phyloP scores from a whole-genome alignment of 2,113 vertebrate species.

The Brachionichthys hirsutus region DNA sequence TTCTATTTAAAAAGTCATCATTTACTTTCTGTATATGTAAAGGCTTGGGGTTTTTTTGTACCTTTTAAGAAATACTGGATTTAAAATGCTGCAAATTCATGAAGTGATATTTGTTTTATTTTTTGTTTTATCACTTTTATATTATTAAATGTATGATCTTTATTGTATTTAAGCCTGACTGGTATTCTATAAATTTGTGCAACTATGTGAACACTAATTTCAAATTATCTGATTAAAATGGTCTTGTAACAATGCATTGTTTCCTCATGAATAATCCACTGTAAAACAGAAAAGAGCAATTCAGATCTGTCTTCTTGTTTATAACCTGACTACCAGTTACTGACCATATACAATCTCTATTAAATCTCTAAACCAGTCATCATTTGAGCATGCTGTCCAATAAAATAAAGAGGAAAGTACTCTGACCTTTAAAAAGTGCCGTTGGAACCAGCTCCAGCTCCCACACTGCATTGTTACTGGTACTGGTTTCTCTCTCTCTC shows the following conservation, averaged over 20 bases:
- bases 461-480: no score
- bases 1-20: conserved; percentile 75
- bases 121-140: conserved; percentile 67
- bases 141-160: conserved; percentile 54
- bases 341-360: no score
- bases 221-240: conserved; percentile 60
- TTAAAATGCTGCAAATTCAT: conserved; percentile 74
- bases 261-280: conserved; percentile 27
- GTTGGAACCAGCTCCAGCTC: no score
- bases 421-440: no score
- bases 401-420: no score
- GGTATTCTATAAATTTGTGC: conserved; percentile 58
- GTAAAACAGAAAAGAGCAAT: conserved; percentile 2
- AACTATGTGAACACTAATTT: conserved; percentile 59
- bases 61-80: conserved; percentile 75
- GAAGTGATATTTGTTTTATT: conserved; percentile 70
- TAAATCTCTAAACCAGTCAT: no score
- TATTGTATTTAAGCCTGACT: conserved; percentile 64
- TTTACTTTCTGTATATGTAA: conserved; percentile 64
- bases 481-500: no score
- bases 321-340: neutral
- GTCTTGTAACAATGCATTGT: conserved; percentile 45
- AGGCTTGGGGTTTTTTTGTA: conserved; percentile 71
- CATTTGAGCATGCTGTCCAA: no score
- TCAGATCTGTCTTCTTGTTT: no score